Evolutionary conservation across 2,888 invertebrate species (phyloP).

Genomic region (Philereme transversata): DNA sequence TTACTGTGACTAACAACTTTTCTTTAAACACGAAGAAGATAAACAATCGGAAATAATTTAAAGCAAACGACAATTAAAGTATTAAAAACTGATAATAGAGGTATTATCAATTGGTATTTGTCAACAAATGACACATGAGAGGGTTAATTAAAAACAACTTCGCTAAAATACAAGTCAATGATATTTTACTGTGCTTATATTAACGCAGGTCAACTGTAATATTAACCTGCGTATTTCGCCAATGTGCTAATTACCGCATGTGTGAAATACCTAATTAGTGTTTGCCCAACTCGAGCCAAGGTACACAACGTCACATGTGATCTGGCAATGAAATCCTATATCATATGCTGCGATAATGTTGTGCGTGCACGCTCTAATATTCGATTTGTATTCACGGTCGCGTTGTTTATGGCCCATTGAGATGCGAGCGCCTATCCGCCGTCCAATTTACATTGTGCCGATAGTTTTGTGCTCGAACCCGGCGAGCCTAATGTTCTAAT

Average conservation of each 20-base stretch:
- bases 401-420: conserved; percentile 80
- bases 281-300: conserved; percentile 46
- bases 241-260: conserved; percentile 28
- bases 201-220: neutral
- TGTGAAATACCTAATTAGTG: conserved; percentile 48
- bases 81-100: too few species aligned
- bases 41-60: too few species aligned
- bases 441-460: conserved; percentile 71
- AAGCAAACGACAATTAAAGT: too few species aligned
- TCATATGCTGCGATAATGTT: conserved; percentile 64
- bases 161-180: conserved; percentile 31
- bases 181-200: too few species aligned
- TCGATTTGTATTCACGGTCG: conserved; percentile 80
- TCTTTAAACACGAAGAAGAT: neutral
- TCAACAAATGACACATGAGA: too few species aligned
- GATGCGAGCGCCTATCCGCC: conserved; percentile 72
- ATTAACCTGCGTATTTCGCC: neutral
- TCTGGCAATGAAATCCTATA: conserved; percentile 57
- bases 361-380: conserved; percentile 72
- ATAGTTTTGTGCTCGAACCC: conserved; percentile 66
- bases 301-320: conserved; percentile 50
- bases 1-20: conserved; percentile 1
- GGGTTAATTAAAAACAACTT: neutral
- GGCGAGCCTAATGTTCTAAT: conserved; percentile 59
- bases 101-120: too few species aligned